A percentile compares a stretch with the other conserved stretches of the same genome.
phyloP scores from a whole-genome alignment of 2,113 vertebrate species.

The Trinectes maculatus region DNA sequence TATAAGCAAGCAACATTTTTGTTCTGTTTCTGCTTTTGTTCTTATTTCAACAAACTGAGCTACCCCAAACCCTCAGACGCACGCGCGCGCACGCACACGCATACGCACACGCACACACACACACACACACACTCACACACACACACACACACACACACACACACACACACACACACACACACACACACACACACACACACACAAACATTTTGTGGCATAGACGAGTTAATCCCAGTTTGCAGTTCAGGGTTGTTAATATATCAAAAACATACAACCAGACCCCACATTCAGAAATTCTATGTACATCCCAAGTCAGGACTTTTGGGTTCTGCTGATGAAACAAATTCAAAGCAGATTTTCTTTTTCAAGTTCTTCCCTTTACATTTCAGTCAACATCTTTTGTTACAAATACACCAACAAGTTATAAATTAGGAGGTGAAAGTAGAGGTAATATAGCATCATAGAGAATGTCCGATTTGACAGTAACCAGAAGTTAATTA shows the following conservation, averaged over 20 bases:
- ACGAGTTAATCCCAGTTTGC: slow-evolving; percentile 81
- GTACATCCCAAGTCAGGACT: slow-evolving; percentile 85
- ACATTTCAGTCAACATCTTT: slow-evolving; percentile 28
- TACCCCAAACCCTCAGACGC: not conserved
- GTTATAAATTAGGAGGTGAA: slow-evolving; percentile 47
- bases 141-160: too few relatives aligned
- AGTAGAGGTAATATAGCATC: slow-evolving; percentile 42
- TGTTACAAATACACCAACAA: slow-evolving; percentile 43
- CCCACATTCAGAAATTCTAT: slow-evolving; percentile 89
- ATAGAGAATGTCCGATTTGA: slow-evolving; percentile 15
- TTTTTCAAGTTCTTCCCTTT: slow-evolving; percentile 58
- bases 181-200: not conserved
- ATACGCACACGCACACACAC: too few relatives aligned
- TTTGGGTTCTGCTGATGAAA: slow-evolving; percentile 90
- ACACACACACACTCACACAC: too few relatives aligned
- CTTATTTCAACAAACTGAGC: slow-evolving; percentile 47
- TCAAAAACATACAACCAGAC: slow-evolving; percentile 78
- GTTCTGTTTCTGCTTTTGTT: slow-evolving; percentile 78
- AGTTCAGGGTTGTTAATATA: slow-evolving; percentile 67
- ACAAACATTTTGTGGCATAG: slow-evolving; percentile 38
- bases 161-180: too few relatives aligned
- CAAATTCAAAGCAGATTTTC: slow-evolving; percentile 85
- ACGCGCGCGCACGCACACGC: too few relatives aligned
- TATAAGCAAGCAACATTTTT: slow-evolving; percentile 81
- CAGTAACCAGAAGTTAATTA: slow-evolving; percentile 7